A percentile compares a stretch with the other conserved stretches of the same genome.
phyloP scores from a whole-genome alignment of 1,140 invertebrate genomes.

The Ganaspis sp. region DNA sequence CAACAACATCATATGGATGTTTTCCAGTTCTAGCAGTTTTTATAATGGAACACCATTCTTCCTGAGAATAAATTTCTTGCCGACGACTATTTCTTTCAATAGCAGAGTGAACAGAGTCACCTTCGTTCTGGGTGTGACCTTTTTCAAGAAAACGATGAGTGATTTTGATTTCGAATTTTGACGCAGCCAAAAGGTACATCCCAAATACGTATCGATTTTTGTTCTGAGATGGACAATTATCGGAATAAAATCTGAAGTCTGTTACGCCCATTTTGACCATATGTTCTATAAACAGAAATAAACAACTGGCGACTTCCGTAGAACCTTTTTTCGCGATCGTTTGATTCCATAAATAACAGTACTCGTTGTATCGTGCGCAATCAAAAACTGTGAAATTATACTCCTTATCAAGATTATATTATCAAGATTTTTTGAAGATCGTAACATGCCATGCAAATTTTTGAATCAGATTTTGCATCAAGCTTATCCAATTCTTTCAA shows the following conservation, averaged over 20 bases:
- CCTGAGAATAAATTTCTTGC: neutral
- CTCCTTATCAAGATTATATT: too few species aligned
- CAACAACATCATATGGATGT: neutral
- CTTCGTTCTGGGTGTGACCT: neutral
- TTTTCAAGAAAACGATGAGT: slow-evolving; percentile 30
- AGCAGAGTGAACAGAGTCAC: neutral
- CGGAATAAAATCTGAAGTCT: slow-evolving; percentile 45
- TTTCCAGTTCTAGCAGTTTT: neutral
- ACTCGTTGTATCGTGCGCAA: slow-evolving; percentile 52
- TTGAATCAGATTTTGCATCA: neutral
- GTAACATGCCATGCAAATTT: neutral
- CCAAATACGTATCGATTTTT: slow-evolving; percentile 58
- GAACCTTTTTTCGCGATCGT: slow-evolving; percentile 65
- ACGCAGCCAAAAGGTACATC: slow-evolving; percentile 33
- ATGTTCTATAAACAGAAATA: slow-evolving; percentile 57
- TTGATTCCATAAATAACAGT: slow-evolving; percentile 74
- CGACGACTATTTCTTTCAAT: neutral
- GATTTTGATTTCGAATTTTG: slow-evolving; percentile 33
- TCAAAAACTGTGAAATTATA: slow-evolving; percentile 74
- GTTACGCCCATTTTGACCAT: slow-evolving; percentile 17
- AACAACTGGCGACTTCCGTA: slow-evolving; percentile 69
- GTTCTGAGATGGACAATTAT: slow-evolving; percentile 68
- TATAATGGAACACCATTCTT: neutral
- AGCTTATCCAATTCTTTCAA: neutral
- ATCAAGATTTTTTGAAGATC: neutral